Conservation (phyloP, 2,797 vertebrate genomes). For the Crossoptilon crossoptilon region DNA sequence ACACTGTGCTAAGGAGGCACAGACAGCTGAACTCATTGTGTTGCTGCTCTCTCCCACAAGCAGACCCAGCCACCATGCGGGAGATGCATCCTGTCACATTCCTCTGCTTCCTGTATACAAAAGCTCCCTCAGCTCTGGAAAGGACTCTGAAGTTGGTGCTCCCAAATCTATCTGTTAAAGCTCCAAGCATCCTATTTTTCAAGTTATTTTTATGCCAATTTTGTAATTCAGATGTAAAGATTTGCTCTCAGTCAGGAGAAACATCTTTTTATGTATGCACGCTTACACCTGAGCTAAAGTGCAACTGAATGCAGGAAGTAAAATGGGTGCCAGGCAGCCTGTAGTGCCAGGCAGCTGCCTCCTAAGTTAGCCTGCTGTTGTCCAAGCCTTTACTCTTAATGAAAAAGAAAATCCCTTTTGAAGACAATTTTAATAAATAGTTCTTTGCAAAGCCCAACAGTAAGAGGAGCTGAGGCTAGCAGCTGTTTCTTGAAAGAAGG, state of each 20-base stretch:
- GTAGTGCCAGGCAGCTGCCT: not conserved
- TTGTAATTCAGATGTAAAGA: not conserved
- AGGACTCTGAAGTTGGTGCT: not conserved
- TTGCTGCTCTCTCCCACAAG: not conserved
- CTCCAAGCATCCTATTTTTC: not conserved
- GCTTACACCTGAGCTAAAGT: not conserved
- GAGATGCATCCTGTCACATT: not conserved
- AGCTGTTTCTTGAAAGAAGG: not conserved
- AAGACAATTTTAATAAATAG: not conserved
- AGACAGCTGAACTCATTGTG: not conserved
- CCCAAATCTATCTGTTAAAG: not conserved
- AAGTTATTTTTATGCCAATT: rapidly evolving
- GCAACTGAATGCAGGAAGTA: not conserved
- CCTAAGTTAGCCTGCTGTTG: not conserved
- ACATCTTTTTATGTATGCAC: rapidly evolving
- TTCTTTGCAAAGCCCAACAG: not conserved
- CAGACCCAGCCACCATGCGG: not conserved
- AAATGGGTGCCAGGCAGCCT: not conserved
- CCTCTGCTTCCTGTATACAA: not conserved
- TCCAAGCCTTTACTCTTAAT: not conserved
- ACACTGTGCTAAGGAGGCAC: not conserved
- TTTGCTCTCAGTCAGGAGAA: not conserved
- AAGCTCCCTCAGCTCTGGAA: not conserved
- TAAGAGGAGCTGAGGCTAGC: not conserved
- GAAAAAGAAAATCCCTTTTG: not conserved